phyloP scores from a whole-genome alignment of 2,888 invertebrate species.

The Rhyacophila evoluta region DNA sequence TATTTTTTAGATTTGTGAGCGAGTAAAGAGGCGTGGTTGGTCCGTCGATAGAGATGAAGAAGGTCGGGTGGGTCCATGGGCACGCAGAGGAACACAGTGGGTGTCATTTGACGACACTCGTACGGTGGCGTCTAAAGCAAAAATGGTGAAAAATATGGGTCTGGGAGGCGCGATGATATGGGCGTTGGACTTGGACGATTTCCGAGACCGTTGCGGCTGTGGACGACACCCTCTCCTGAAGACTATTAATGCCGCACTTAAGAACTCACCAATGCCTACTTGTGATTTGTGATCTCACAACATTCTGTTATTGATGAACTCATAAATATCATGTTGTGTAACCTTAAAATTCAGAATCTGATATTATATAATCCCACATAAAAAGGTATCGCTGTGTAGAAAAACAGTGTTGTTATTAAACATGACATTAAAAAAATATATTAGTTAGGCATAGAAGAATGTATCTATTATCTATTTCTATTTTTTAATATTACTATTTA shows the following conservation, averaged over 20 bases:
- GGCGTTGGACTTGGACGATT: constrained; percentile 85
- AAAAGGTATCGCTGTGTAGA: too few relatives aligned
- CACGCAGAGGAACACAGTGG: constrained; percentile 80
- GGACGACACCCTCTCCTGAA: constrained; percentile 72
- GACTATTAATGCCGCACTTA: constrained; percentile 37
- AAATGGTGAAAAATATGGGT: constrained; percentile 70
- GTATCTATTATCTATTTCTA: too few relatives aligned
- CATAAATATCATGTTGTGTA: too few relatives aligned
- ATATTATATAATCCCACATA: too few relatives aligned
- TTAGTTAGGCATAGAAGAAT: too few relatives aligned
- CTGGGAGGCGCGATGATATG: constrained; percentile 83
- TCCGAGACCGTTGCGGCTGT: constrained; percentile 75
- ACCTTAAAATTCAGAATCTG: too few relatives aligned
- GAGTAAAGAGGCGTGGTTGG: constrained; percentile 72
- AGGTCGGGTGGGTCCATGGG: constrained; percentile 79
- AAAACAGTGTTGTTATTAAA: too few relatives aligned
- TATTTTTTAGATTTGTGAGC: constrained; percentile 68
- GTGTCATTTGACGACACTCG: constrained; percentile 80
- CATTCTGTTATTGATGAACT: neutral
- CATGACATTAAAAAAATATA: too few relatives aligned
- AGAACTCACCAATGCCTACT: constrained; percentile 22
- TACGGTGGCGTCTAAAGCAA: constrained; percentile 74
- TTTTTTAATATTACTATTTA: too few relatives aligned
- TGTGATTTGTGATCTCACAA: constrained; percentile 36
- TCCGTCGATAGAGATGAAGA: constrained; percentile 73